Conservation (phyloP, 35 echinoderm and acorn worm species). For the Apostichopus parvimensis region DNA sequence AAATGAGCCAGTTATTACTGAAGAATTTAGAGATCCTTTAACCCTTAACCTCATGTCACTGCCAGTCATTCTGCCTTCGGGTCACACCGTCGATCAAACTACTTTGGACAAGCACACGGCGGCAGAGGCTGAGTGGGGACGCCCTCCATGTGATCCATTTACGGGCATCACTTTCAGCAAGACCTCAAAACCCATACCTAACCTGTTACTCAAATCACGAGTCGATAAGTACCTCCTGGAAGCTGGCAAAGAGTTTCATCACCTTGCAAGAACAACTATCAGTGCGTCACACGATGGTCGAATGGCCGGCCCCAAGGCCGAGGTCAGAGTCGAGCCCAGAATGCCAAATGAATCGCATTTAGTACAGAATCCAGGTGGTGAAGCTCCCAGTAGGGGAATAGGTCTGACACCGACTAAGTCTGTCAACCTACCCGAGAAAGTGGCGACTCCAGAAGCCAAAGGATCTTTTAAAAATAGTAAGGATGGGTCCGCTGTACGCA, state of each 20-base stretch:
- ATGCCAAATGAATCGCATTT: neutral
- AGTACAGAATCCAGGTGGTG: neutral
- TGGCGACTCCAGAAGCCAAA: neutral
- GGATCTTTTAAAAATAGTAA: neutral
- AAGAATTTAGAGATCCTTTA: conserved; percentile 93
- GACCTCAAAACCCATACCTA: conserved; percentile 78
- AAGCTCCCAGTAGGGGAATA: neutral
- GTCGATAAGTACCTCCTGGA: conserved; percentile 82
- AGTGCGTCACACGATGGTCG: neutral
- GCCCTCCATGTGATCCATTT: conserved; percentile 87
- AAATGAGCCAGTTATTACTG: conserved; percentile 47
- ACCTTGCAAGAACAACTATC: conserved; percentile 47
- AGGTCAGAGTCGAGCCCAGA: neutral
- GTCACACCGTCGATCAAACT: conserved; percentile 84
- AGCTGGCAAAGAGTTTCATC: conserved; percentile 45
- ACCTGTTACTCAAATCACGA: conserved; percentile 81
- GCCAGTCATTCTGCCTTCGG: conserved; percentile 87
- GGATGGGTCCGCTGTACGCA: neutral
- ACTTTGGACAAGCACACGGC: conserved; percentile 73
- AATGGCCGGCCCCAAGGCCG: neutral
- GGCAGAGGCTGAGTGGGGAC: conserved; percentile 85
- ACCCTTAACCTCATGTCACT: conserved; percentile 82
- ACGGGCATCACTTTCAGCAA: conserved; percentile 78
- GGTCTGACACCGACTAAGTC: neutral
- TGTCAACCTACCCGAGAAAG: neutral